Evolutionary conservation across 1,140 invertebrate species (phyloP).

Genomic region (Riptortus pedestris): DNA sequence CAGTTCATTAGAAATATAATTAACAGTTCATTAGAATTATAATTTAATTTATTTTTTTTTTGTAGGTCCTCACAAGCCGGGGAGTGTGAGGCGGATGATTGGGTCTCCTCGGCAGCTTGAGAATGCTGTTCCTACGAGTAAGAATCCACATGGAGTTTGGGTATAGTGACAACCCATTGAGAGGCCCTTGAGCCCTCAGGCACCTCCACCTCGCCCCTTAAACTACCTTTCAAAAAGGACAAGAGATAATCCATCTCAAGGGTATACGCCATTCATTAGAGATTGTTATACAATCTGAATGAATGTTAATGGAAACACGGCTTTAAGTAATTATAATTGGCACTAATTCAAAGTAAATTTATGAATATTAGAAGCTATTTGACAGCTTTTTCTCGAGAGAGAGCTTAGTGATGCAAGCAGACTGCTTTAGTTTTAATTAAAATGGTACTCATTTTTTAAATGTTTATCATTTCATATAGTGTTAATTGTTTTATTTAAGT

Average conservation of each 20-base stretch:
- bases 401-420: constrained; percentile 3
- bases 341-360: neutral
- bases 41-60: too few relatives aligned
- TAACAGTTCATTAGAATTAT: too few relatives aligned
- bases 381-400: neutral
- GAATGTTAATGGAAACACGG: neutral
- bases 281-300: neutral
- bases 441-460: too few relatives aligned
- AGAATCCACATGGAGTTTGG: constrained; percentile 93
- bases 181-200: neutral
- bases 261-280: neutral
- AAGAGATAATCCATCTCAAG: neutral
- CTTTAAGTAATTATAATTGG: neutral
- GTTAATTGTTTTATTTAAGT: neutral
- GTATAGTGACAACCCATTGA: constrained; percentile 46
- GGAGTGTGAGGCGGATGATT: constrained; percentile 78
- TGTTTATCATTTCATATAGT: neutral
- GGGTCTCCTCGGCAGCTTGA: constrained; percentile 81
- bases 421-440: constrained; percentile 9
- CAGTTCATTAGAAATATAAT: too few relatives aligned
- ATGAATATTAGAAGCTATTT: neutral
- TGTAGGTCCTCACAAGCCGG: constrained; percentile 67
- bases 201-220: neutral
- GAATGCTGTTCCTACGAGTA: constrained; percentile 85
- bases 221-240: neutral